Evolutionary conservation across 2,888 invertebrate species (phyloP).

Genomic region (Scrobipalpa atriplicella): DNA sequence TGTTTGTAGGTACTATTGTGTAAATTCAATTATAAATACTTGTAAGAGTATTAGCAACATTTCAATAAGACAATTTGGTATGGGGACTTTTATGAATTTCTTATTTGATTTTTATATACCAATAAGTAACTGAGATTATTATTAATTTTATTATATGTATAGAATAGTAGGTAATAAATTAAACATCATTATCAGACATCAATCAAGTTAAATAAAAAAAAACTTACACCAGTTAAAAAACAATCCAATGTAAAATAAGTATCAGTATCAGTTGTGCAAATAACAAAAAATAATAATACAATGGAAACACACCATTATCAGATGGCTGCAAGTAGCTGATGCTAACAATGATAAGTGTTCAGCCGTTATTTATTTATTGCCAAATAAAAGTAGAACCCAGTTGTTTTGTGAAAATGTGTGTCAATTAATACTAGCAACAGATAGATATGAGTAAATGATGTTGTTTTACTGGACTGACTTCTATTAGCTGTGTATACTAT

Average conservation of each 20-base stretch:
- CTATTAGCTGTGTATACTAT: too few species aligned
- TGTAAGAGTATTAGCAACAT: too few species aligned
- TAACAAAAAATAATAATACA: constrained; percentile 24
- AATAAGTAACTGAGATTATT: too few species aligned
- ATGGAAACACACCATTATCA: constrained; percentile 50
- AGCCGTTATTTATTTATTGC: neutral
- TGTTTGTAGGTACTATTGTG: neutral
- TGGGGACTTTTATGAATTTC: neutral
- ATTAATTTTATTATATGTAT: too few species aligned
- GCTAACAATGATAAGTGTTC: constrained; percentile 34
- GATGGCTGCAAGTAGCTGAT: constrained; percentile 38
- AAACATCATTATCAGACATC: too few species aligned
- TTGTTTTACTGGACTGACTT: neutral
- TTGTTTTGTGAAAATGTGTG: neutral
- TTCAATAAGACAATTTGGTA: too few species aligned
- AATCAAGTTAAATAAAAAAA: neutral
- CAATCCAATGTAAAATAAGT: neutral
- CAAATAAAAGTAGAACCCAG: neutral
- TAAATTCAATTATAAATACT: too few species aligned
- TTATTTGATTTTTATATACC: neutral
- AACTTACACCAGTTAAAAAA: neutral
- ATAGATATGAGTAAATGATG: too few species aligned
- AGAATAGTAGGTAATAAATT: too few species aligned
- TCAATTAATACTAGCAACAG: neutral
- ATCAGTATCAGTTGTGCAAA: neutral